A percentile compares a stretch with the other conserved stretches of the same genome.
Evolutionary conservation across 1,140 invertebrate genomes (phyloP).

Genomic region (Ceratosolen solmsi): DNA sequence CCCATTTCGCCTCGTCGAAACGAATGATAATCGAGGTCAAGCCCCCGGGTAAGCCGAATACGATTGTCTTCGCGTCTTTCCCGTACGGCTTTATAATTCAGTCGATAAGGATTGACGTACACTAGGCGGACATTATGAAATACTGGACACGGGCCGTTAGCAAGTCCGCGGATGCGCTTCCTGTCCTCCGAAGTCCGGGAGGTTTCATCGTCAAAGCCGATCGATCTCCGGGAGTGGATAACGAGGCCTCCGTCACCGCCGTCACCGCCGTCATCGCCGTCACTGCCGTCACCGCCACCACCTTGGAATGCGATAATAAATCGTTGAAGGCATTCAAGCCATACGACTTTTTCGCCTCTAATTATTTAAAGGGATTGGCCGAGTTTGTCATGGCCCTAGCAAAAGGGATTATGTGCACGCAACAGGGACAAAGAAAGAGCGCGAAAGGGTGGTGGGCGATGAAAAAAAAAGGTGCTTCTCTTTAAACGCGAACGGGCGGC

Average conservation of each 20-base stretch:
- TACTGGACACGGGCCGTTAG: conserved; percentile 13
- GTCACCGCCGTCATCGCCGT: no score
- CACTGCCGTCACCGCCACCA: no score
- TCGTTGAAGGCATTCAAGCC: conserved; percentile 31
- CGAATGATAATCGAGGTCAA: not conserved
- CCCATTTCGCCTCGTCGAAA: not conserved
- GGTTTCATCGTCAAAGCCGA: not conserved
- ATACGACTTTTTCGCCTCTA: conserved; percentile 47
- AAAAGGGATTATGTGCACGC: not conserved
- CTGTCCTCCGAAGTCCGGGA: not conserved
- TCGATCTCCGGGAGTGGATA: not conserved
- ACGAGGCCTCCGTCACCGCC: no score
- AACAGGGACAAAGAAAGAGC: not conserved
- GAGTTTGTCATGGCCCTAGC: conserved; percentile 53
- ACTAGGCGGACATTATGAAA: not conserved
- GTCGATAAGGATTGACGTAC: conserved; percentile 42
- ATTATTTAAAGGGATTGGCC: conserved; percentile 67
- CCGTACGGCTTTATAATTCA: not conserved
- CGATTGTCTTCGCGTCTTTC: not conserved
- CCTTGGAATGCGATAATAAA: conserved; percentile 3
- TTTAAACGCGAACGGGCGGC: no score
- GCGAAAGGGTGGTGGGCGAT: not conserved
- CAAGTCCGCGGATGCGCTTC: not conserved
- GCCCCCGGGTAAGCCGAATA: not conserved
- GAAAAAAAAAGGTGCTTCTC: not conserved